These are phyloP conservation scores for Sesamia nonagrioides DNA, from an alignment of 1,140 invertebrate species.

Conservation along the genomic window DNA sequence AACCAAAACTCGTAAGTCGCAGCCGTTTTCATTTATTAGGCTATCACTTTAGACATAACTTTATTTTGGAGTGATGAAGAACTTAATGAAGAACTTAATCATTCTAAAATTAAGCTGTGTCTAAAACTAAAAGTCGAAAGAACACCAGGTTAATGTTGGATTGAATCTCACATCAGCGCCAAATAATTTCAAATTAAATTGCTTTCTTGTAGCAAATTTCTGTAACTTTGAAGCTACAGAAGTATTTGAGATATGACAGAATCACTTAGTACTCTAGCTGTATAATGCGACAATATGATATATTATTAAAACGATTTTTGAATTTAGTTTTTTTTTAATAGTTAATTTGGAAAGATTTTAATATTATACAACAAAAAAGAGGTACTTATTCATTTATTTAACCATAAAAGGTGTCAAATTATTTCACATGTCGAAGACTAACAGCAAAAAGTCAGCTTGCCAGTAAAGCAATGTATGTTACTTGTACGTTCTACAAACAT, in stretches of 20 bases:
- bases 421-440: neutral
- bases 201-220: neutral
- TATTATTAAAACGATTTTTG: neutral
- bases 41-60: no score
- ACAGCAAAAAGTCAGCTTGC: neutral
- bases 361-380: no score
- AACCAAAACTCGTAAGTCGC: no score
- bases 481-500: neutral
- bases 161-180: neutral
- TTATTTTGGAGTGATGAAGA: no score
- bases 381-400: no score
- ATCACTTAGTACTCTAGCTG: neutral
- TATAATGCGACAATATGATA: neutral
- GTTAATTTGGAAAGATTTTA: neutral
- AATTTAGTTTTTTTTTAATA: neutral
- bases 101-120: no score
- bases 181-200: neutral
- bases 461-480: neutral
- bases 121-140: neutral
- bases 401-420: neutral
- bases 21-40: no score
- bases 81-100: no score
- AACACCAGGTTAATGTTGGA: neutral
- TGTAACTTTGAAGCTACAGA: neutral
- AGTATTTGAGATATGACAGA: neutral